Evolutionary conservation across 1,140 invertebrate species (phyloP).

Genomic region (Dinoponera quadriceps): DNA sequence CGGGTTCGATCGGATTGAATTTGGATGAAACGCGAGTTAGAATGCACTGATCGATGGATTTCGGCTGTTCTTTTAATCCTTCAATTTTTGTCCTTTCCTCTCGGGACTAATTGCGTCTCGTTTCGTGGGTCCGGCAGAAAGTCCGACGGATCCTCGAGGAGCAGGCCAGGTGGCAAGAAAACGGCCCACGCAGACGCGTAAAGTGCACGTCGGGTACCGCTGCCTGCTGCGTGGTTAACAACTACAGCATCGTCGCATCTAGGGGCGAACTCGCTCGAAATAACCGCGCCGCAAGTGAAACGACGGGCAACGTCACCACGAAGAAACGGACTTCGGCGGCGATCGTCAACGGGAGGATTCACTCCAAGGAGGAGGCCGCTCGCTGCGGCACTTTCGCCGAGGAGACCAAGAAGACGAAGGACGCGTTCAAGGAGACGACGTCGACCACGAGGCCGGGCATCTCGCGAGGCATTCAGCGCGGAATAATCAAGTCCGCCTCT

Average conservation of each 20-base stretch:
- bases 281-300: constrained; percentile 76
- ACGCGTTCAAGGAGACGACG: constrained; percentile 16
- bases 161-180: constrained; percentile 68
- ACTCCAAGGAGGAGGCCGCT: constrained; percentile 57
- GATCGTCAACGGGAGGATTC: constrained; percentile 59
- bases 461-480: constrained; percentile 20
- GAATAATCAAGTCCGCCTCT: constrained; percentile 77
- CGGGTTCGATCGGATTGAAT: background rate
- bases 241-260: constrained; percentile 79
- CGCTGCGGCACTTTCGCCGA: constrained; percentile 42
- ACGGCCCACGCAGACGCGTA: constrained; percentile 36
- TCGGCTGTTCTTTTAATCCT: background rate
- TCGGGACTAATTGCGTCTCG: background rate
- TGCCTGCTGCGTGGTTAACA: constrained; percentile 67
- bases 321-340: constrained; percentile 57
- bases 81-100: background rate
- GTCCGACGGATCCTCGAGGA: constrained; percentile 71
- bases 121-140: constrained; percentile 67
- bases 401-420: background rate
- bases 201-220: constrained; percentile 54
- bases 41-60: background rate
- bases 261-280: constrained; percentile 80
- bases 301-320: constrained; percentile 49
- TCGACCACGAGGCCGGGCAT: background rate
- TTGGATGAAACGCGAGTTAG: background rate